These are phyloP conservation scores for Sinotaia quadrata DNA, from an alignment of 2,888 invertebrate species.

Conservation along the genomic window DNA sequence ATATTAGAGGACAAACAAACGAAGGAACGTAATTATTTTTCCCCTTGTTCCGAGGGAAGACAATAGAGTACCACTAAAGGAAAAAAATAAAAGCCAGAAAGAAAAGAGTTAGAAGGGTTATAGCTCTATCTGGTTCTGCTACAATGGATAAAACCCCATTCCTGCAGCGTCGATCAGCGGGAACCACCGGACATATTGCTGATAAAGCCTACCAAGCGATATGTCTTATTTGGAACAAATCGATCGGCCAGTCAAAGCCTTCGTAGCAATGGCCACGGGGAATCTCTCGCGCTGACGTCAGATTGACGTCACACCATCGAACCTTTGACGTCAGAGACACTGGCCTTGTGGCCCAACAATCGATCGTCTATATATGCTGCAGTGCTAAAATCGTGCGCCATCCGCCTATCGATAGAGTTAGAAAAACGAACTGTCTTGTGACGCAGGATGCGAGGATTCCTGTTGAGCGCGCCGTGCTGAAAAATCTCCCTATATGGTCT, in stretches of 20 bases:
- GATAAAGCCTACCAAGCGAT: background rate
- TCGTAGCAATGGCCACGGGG: conserved; percentile 10
- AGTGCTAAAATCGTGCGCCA: background rate
- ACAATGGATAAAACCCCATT: no score
- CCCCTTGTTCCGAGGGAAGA: no score
- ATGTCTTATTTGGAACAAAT: conserved; percentile 21
- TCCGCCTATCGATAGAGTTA: background rate
- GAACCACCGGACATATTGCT: background rate
- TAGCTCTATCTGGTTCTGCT: no score
- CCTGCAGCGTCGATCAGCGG: background rate
- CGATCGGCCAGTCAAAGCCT: conserved; percentile 19
- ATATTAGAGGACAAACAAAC: no score
- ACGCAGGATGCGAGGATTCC: conserved; percentile 17
- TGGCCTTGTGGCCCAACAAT: conserved; percentile 25
- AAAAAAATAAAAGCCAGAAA: no score
- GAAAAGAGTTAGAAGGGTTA: no score
- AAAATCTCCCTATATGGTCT: conserved; percentile 29
- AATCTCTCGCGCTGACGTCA: conserved; percentile 21
- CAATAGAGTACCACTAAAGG: no score
- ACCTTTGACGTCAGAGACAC: conserved; percentile 20
- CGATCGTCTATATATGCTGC: conserved; percentile 14
- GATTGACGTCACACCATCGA: conserved; percentile 16
- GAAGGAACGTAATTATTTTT: no score
- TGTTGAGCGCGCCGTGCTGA: conserved; percentile 17
- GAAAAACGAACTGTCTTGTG: conserved; percentile 9